Base-by-base conservation (phyloP, 2,888 invertebrate genomes). In the Melitaea athalia region DNA sequence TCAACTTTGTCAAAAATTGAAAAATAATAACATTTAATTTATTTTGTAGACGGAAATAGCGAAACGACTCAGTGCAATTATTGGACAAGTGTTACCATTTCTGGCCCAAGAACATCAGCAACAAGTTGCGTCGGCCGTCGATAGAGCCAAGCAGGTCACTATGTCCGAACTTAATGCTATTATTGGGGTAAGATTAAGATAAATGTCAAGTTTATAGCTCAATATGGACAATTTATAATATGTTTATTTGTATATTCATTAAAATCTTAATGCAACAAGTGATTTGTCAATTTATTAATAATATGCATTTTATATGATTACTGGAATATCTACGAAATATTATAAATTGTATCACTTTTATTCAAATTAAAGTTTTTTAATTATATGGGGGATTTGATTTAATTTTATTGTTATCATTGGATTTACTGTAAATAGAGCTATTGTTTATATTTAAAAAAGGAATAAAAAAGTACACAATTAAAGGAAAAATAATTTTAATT, bases 91-190 rank as follows among this genome's bases (percentile, higher is more conserved):
- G 84, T 95, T 99, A 83, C 99, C 99, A 77, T 98, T 97, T 92
- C 94, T 99, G 81, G 98, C 98, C 73, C 97, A 97, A 91, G 98
- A 98, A 94, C 99, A 99, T 85, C 99, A 99, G 86, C 98, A 98
- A 90, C 98, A 98, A 92, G 99, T 99, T 61, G 97, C 98, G 43
- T 96, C 97, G 63, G 98, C 99, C 15, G 97, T 99, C 61, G 99
- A 99, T 82, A 94, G 99, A 86, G 99, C 99, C 79, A 99, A 99
- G 93, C 98, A 99, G 93, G 98, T 99, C 84, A 98, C 98, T 84
- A 98, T 99, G 98, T 96, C 98, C 75, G 99, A 99, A 91, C 94
- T 99, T 75, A 99, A 98, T 92, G 96, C 98, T 79, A 98, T 99
- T 80, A 98, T 99, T 83, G 98, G 98, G 96, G 99, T 99, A 95